These are phyloP conservation scores for Enteromius afrohamiltoni DNA, from an alignment of 2,797 vertebrate species.

Conservation along the genomic window DNA sequence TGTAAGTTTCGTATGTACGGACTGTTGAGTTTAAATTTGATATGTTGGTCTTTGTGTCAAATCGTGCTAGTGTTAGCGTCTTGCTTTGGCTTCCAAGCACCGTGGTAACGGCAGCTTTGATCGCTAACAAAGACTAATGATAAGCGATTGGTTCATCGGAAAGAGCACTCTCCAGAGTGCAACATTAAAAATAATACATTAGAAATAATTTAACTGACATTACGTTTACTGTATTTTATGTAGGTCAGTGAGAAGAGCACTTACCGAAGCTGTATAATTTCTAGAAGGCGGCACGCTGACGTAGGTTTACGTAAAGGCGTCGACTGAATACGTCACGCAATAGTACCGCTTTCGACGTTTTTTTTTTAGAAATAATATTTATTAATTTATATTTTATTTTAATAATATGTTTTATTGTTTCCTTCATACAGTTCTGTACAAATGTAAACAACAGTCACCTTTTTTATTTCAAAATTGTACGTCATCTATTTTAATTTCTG, in stretches of 20 bases:
- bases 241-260: background rate
- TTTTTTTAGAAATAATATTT: background rate
- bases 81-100: background rate
- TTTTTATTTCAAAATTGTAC: background rate
- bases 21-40: background rate
- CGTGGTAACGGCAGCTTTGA: background rate
- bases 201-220: background rate
- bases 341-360: background rate
- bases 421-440: background rate
- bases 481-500: background rate
- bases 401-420: background rate
- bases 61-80: constrained; percentile 25
- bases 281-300: constrained; percentile 16
- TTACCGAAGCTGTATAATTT: background rate
- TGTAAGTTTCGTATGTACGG: background rate
- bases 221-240: background rate
- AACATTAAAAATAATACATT: background rate
- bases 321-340: constrained; percentile 9
- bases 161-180: background rate
- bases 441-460: background rate
- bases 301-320: constrained; percentile 1
- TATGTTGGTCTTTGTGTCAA: background rate
- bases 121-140: background rate
- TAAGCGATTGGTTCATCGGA: background rate
- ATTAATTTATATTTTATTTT: too few relatives aligned